Evolutionary conservation across 2,888 invertebrate genomes (phyloP).

Genomic region (Leptinotarsa rubiginosa): DNA sequence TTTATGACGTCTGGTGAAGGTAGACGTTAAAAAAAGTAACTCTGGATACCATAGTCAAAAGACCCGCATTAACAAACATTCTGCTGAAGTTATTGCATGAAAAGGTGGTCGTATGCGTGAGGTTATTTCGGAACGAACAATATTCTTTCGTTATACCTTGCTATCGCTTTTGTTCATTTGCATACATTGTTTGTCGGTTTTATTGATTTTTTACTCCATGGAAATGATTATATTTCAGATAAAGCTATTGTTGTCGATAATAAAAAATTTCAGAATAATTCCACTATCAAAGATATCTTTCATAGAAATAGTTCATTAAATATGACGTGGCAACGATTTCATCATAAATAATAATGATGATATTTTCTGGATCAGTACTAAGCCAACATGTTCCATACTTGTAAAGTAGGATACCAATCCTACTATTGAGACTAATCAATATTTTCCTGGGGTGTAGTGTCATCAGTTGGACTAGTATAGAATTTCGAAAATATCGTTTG

Average conservation of each 20-base stretch:
- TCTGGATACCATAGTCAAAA: neutral
- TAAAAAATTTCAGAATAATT: neutral
- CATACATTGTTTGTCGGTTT: slow-evolving; percentile 5
- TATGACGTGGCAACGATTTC: neutral
- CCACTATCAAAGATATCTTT: neutral
- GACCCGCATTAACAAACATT: neutral
- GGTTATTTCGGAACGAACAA: neutral
- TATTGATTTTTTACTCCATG: slow-evolving; percentile 1
- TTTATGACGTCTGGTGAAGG: slow-evolving; percentile 9
- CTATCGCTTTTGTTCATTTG: slow-evolving; percentile 1
- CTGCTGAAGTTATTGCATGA: slow-evolving; percentile 2
- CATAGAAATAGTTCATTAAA: neutral
- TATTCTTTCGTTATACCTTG: slow-evolving; percentile 1
- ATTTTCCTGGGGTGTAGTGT: no score
- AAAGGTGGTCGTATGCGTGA: slow-evolving; percentile 7
- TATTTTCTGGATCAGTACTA: no score
- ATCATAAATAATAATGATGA: neutral
- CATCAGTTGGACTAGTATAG: no score
- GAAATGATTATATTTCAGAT: slow-evolving; percentile 1
- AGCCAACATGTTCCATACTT: no score
- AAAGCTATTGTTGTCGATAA: slow-evolving; percentile 12
- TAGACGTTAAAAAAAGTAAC: slow-evolving; percentile 5
- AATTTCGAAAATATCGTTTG: no score
- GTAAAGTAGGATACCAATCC: no score
- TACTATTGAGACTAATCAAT: no score